These are phyloP conservation scores for Leptothorax acervorum DNA, from an alignment of 2,888 invertebrate species.

Conservation along the genomic window DNA sequence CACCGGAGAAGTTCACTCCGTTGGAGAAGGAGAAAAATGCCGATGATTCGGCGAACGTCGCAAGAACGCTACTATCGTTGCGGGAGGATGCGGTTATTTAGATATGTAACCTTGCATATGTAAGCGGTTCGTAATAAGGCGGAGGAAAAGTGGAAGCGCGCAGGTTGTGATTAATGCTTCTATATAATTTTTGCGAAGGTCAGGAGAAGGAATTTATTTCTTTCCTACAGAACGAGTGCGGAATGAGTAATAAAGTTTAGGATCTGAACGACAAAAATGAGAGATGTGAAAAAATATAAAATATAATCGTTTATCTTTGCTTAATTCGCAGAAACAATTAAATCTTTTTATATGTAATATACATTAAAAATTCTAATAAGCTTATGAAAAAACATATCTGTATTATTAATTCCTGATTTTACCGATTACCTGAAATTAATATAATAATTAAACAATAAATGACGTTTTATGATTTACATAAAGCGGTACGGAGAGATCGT, in stretches of 20 bases:
- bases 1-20: conserved; percentile 5
- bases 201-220: neutral
- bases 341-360: neutral
- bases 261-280: neutral
- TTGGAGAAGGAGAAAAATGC: neutral
- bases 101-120: conserved; percentile 38
- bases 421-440: neutral
- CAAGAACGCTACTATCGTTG: conserved; percentile 22
- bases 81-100: conserved; percentile 32
- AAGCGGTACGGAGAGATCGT: neutral
- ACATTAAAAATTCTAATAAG: neutral
- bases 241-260: neutral
- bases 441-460: neutral
- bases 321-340: neutral
- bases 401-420: neutral
- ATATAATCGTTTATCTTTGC: neutral
- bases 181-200: neutral
- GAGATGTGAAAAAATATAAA: neutral
- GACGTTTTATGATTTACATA: neutral
- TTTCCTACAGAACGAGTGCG: neutral
- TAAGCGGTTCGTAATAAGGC: conserved; percentile 13
- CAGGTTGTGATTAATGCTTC: neutral
- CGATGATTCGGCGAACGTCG: conserved; percentile 49
- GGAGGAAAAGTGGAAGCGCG: conserved; percentile 34
- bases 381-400: neutral